Conservation (phyloP, 2,113 vertebrate species). For the Baryphthengus martii region DNA sequence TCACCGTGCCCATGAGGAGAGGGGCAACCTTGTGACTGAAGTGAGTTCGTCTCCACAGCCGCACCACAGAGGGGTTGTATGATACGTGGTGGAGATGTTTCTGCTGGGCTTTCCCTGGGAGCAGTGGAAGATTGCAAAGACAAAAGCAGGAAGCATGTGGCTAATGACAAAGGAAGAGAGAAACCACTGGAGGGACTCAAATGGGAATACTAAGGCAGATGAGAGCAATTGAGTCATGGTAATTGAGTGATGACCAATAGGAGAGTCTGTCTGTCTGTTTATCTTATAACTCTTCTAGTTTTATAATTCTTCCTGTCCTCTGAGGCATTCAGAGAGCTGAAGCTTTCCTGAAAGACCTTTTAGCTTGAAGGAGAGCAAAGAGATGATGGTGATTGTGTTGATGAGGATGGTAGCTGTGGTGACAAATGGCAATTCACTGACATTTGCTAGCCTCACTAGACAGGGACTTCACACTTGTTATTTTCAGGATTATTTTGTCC, state of each 20-base stretch:
- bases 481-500: constrained; percentile 34
- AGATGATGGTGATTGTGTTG: neutral
- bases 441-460: neutral
- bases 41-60: rapidly evolving
- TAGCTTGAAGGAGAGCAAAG: neutral
- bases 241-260: neutral
- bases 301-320: neutral
- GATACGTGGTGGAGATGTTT: neutral
- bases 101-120: neutral
- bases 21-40: rapidly evolving
- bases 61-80: neutral
- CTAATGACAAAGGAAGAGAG: neutral
- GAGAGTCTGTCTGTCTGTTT: neutral
- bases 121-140: neutral
- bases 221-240: too few relatives aligned
- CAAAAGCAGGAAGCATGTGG: neutral
- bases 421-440: neutral
- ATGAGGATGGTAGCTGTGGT: neutral
- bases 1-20: neutral
- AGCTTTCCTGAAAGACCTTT: neutral
- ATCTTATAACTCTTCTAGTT: neutral
- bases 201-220: neutral
- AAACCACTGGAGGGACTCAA: neutral
- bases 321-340: neutral
- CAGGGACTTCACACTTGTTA: neutral